A percentile compares a stretch with the other conserved stretches of the same genome.
Conservation (phyloP, 1,140 invertebrate genomes). For the Oedothorax gibbosus region DNA sequence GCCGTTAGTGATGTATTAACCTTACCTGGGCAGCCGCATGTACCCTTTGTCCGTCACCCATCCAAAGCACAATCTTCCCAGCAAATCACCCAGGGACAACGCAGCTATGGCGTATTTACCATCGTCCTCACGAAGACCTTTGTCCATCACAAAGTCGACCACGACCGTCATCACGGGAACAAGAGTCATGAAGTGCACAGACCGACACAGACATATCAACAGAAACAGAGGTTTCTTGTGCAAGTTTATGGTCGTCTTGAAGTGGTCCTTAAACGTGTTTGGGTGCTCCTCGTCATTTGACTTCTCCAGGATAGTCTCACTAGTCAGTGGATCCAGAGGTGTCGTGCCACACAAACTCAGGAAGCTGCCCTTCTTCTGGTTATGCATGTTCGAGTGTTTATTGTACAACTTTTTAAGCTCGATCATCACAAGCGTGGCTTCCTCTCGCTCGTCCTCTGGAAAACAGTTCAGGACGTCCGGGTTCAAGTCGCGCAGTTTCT, state of each 20-base stretch:
- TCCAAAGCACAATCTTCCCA: constrained; percentile 28
- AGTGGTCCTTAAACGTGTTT: constrained; percentile 7
- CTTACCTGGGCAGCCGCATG: constrained; percentile 1
- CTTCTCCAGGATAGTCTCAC: background rate
- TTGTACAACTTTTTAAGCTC: constrained; percentile 27
- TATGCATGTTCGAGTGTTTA: background rate
- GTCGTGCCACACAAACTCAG: background rate
- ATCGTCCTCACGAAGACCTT: background rate
- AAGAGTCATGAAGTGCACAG: background rate
- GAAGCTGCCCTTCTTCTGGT: background rate
- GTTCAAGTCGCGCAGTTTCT: background rate
- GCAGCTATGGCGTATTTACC: constrained; percentile 33
- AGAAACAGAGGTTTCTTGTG: constrained; percentile 24
- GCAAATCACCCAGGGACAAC: constrained; percentile 27
- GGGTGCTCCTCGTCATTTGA: background rate
- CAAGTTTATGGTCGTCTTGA: constrained; percentile 2
- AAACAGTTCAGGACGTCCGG: constrained; percentile 8
- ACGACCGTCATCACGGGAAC: constrained; percentile 16
- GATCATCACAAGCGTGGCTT: background rate
- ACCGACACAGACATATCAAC: background rate
- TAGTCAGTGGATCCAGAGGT: background rate
- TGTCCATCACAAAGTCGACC: constrained; percentile 28
- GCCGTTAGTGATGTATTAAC: constrained; percentile 7
- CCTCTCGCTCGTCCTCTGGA: background rate
- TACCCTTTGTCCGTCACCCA: constrained; percentile 41